A percentile compares a stretch with the other conserved stretches of the same genome.
Conservation (phyloP, 2,113 vertebrate species). For the Cyrtonyx montezumae region DNA sequence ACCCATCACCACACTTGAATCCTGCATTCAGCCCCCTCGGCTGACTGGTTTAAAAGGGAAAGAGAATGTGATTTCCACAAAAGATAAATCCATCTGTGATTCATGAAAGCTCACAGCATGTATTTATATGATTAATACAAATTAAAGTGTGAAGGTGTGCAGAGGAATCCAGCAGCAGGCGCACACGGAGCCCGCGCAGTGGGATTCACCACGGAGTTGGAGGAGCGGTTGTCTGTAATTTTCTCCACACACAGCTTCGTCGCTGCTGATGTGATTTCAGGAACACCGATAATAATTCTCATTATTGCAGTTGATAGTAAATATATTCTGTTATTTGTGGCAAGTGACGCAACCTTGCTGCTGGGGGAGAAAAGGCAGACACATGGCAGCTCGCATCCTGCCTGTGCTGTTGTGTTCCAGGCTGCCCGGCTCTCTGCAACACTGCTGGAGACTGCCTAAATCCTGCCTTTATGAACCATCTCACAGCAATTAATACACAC, state of each 20-base stretch:
- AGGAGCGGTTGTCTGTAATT: conserved; percentile 45
- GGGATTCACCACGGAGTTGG: neutral
- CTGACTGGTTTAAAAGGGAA: conserved; percentile 38
- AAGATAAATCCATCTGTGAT: conserved; percentile 22
- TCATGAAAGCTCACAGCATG: conserved; percentile 15
- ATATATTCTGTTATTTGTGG: conserved; percentile 22
- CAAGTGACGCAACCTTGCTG: conserved; percentile 11
- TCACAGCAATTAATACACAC: conserved; percentile 25
- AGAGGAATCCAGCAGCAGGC: neutral
- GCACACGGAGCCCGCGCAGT: neutral
- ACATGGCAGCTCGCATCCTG: neutral
- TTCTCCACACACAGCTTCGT: neutral
- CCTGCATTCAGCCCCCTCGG: conserved; percentile 41
- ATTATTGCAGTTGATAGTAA: conserved; percentile 49
- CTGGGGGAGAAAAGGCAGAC: neutral
- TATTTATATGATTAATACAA: conserved; percentile 13
- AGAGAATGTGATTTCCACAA: conserved; percentile 53
- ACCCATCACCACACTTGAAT: conserved; percentile 55
- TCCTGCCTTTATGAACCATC: neutral
- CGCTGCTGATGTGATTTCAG: conserved; percentile 8
- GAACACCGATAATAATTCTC: conserved; percentile 36
- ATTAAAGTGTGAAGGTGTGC: conserved; percentile 30
- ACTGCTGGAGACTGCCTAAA: neutral
- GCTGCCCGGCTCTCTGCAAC: neutral
- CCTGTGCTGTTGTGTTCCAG: neutral